Base-by-base conservation (phyloP, 1,140 invertebrate genomes). In the Aphaenogaster rudis region DNA sequence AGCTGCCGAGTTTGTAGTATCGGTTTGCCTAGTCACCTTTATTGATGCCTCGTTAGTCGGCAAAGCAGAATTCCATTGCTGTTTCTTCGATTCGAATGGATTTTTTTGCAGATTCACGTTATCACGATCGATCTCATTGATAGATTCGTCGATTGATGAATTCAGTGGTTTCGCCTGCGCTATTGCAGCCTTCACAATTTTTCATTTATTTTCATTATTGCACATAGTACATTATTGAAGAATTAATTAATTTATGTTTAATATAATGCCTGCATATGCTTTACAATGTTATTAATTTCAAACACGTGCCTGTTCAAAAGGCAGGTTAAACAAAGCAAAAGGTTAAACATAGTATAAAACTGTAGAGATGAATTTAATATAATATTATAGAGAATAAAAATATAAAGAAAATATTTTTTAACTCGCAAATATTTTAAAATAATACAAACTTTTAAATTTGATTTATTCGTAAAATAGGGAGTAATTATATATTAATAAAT, bases 81-180 rank as follows among this genome's bases (percentile, higher is more conserved):
- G 59, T 72, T 67, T 33, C 45, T 76, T 63, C 2, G 13, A 42
- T 50, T 42, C 54, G 3, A 42, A 21, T 1, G 8, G 21, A 42
- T 54, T 72, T 54, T 17, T 81, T 59, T 11, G 48, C 15, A 36
- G 13, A 17, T 9, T 69, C 8, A 36, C 11, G 6, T 72, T 81
- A 39, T 50, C 78, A 15, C 86, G 21, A 39, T 93, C 86, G 66
- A 92, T 82, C n/a, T 92, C 69, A 54, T 91, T 92, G 9, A 52
- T 21, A 36, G 82, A 82, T 36, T 78, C 21, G 1, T 88, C 48
- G 6, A 52, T 21, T 48, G 59, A 21, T 21, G 1, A 1, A 4
- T 78, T 50, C 11, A 63, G 1, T 3, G 89, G 67, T 8, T 87
- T 87, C 4, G 79, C 54, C 9, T 64, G 74, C 6, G 17, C 17